Evolutionary conservation across 2,113 vertebrate genomes (phyloP).

Genomic region (Pseudorectes ferrugineus): DNA sequence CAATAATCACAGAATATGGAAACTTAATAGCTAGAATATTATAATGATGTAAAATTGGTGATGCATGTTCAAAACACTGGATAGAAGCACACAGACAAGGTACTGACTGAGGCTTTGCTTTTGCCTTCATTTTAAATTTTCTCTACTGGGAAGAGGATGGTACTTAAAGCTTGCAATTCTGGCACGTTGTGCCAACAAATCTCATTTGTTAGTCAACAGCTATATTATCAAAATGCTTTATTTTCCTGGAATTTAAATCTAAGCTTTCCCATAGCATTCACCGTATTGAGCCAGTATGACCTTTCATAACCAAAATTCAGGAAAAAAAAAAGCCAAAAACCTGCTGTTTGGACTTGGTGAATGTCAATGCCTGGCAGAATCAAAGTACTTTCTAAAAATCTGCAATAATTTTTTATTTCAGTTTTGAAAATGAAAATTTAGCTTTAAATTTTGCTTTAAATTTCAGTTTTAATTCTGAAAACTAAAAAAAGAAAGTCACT

Average conservation of each 20-base stretch:
- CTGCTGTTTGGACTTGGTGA: neutral
- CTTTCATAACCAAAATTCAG: neutral
- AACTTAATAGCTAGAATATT: neutral
- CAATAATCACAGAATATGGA: neutral
- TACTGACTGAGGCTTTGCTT: neutral
- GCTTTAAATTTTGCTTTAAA: neutral
- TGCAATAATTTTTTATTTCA: neutral
- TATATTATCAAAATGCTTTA: neutral
- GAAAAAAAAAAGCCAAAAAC: rapidly evolving
- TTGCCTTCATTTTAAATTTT: neutral
- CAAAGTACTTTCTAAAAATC: neutral
- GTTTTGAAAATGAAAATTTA: neutral
- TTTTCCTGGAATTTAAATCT: neutral
- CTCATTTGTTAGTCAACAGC: neutral
- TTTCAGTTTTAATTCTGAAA: neutral
- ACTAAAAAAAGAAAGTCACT: neutral
- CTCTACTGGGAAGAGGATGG: neutral
- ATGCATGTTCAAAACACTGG: neutral
- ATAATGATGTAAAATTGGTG: neutral
- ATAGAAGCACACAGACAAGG: neutral
- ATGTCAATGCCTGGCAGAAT: neutral
- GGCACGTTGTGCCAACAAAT: neutral
- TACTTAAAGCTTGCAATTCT: neutral
- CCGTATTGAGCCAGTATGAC: neutral
- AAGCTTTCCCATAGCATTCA: neutral